Evolutionary conservation across 2,113 vertebrate genomes (phyloP), one percentile per base, ranked within the genome.

Genomic region (Ellobius talpinus): DNA sequence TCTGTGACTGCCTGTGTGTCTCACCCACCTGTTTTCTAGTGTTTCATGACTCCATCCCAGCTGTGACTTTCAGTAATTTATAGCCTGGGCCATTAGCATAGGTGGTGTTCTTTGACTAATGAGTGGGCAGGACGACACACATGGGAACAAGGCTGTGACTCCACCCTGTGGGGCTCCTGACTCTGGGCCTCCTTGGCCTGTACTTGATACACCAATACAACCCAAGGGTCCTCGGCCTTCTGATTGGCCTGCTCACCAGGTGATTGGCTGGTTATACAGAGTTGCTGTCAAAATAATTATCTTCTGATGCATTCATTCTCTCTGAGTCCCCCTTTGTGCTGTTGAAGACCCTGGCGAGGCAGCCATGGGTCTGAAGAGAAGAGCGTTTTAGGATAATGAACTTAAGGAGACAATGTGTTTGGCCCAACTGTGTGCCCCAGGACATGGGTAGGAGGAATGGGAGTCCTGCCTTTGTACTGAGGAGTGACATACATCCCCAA

Each of bases 271-370:
- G 31, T 87, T 84, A 5, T 73, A 11, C 42, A 10, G 61, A 70
- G 77, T 74, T 73, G 61, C 50, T 77, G 81, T 95, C 68, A 79
- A 73, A 72, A 78, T 82, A 55, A 52, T 91, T 82, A 77, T 82
- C 90, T 52, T 26, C 65, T 89, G 70, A 86, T 1, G 68, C 14
- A 16, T 85, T 89, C 14, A 16, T 85, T 89, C 66, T 36, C 11
- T 33, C 39, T 77, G 55, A n/a, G 72, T 94, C 58, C 68, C 5
- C 1, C 13, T 86, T 91, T 96, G 42, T 87, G 72, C 8, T 76
- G 7, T 42, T 70, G 31, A 96, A 81, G 61, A 33, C 39, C 13
- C 39, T 19, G 55, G 76, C 66, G 33, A 93, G 79, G 55, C n/a
- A 82, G 61, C n/a, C 50, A 17, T 68, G 39, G n/a, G 50, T 77